Base-by-base conservation (phyloP, 2,888 invertebrate species). In the Pediacus dermestoides region DNA sequence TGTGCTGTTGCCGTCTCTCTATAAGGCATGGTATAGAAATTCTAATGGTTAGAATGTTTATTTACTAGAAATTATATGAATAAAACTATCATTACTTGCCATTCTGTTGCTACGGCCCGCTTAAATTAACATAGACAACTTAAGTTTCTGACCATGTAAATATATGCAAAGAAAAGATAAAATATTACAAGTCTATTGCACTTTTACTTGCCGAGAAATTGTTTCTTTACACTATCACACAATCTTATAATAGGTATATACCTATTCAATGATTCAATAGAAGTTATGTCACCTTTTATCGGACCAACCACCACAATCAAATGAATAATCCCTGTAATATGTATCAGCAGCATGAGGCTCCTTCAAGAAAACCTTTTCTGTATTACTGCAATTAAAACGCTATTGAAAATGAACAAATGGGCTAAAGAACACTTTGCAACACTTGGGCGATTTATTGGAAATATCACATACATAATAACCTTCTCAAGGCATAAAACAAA, bases 41-140 rank as follows among this genome's bases (percentile, higher is more conserved):
- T 53, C 48, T 48, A 48, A 47, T 30, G 41, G 16, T 32, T 42
- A 34, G 54, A 60, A 58, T 61, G 61, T 61, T 61, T 61, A 60
- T 61, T 61, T 60, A 57, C 57, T 58, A 46, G 58, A 58, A 60
- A 60, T 60, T 60, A 60, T 62, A 56, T 48, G 53, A 58, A 58
- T 60, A 57, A 56, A 59, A 57, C 59, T 60, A 56, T 59, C 56
- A 54, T 59, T 61, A 61, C 53, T 58, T 53, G 54, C 57, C 56
- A 54, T 59, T 54, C 53, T 49, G 49, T 46, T 48, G 48, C 46
- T 48, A 48, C 47, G 52, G 50, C 53, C 58, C 52, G 53, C 46
- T 57, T 60, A 59, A 60, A 58, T 58, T 60, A 58, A 55, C 57
- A 51, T 52, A 39, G 48, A 59, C 57, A 57, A 56, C 56, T 57